Base-by-base conservation (phyloP, 2,797 vertebrate genomes). In the Melanotaenia boesemani region DNA sequence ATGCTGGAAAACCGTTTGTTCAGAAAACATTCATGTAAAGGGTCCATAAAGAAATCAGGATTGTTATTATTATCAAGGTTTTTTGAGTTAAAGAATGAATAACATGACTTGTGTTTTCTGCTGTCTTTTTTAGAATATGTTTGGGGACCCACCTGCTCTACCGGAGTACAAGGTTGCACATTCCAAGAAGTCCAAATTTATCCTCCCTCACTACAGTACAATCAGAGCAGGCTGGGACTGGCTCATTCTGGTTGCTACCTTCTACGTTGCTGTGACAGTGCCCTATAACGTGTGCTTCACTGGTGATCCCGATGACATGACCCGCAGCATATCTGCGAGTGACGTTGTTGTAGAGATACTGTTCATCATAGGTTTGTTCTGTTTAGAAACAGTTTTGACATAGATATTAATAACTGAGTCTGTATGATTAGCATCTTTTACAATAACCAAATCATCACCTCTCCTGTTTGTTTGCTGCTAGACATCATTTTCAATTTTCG, bases 151-250 rank as follows among this genome's bases (percentile, higher is more conserved):
- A 59, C 96, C 97, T 60, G 97, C 97, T 61, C 95, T 99, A 86
- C 98, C 98, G 0, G 98, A 99, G 89, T 99, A 99, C 88, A 99
- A 99, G 89, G 98, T 99, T 79, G 98, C 97, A 32, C 97, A 98
- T 86, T 97, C 97, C 91, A 97, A 99, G 94, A 99, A 98, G 87
- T 98, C 98, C 79, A 97, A 96, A 86, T 98, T 98, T 93, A 98
- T 99, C 92, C 87, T 99, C 82, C 94, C 99, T 79, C 98, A 99
- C 95, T 99, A 97, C 94, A 99, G 97, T 94, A 96, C 96, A 72
- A 97, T 97, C 84, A 99, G 99, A 95, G 97, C 98, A 6, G 97
- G 97, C 75, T 99, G 98, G 98, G 98, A 99, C 90, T 99, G 97
- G 98, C 92, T 99, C 82, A 99, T 99, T 89, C 93, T 99, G 70